Percentiles rank a stretch among this genome's conserved stretches.
phyloP scores from a whole-genome alignment of 1,140 invertebrate species.

The Microvelia longipes region DNA sequence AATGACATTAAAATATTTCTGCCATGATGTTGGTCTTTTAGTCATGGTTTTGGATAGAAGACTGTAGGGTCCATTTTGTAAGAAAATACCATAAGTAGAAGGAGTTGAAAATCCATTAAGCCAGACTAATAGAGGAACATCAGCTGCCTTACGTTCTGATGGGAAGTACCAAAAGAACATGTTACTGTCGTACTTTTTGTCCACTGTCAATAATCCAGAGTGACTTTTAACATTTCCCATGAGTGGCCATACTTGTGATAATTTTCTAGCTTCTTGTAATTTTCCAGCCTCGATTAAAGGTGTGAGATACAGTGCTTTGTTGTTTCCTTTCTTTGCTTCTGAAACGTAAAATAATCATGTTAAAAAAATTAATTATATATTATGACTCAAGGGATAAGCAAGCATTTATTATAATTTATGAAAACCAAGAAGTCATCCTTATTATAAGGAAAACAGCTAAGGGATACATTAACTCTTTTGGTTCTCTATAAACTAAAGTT shows the following conservation, averaged over 20 bases:
- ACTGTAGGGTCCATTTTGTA: slow-evolving; percentile 41
- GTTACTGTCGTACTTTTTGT: background rate
- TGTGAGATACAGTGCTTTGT: slow-evolving; percentile 8
- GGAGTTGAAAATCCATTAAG: slow-evolving; percentile 24
- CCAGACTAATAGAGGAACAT: background rate
- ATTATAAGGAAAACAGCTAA: too few relatives aligned
- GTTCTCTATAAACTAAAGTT: too few relatives aligned
- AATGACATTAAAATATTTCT: slow-evolving; percentile 28
- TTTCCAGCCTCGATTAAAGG: slow-evolving; percentile 8
- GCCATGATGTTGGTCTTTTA: slow-evolving; percentile 20
- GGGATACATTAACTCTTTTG: too few relatives aligned
- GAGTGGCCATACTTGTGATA: slow-evolving; percentile 1
- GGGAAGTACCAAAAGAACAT: slow-evolving; percentile 5
- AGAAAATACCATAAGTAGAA: slow-evolving; percentile 55
- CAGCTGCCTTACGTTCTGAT: background rate
- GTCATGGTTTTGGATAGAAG: slow-evolving; percentile 36
- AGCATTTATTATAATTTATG: too few relatives aligned
- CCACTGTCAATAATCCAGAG: slow-evolving; percentile 5
- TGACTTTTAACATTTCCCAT: slow-evolving; percentile 25
- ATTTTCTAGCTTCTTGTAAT: slow-evolving; percentile 5
- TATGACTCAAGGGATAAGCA: too few relatives aligned
- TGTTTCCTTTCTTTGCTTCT: too few relatives aligned
- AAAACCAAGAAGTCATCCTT: too few relatives aligned
- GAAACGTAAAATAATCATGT: too few relatives aligned
- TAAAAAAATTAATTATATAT: too few relatives aligned